Percentiles rank a stretch among this genome's conserved stretches.
phyloP scores from a whole-genome alignment of 1,140 invertebrate species.

The Lepidurus apus region DNA sequence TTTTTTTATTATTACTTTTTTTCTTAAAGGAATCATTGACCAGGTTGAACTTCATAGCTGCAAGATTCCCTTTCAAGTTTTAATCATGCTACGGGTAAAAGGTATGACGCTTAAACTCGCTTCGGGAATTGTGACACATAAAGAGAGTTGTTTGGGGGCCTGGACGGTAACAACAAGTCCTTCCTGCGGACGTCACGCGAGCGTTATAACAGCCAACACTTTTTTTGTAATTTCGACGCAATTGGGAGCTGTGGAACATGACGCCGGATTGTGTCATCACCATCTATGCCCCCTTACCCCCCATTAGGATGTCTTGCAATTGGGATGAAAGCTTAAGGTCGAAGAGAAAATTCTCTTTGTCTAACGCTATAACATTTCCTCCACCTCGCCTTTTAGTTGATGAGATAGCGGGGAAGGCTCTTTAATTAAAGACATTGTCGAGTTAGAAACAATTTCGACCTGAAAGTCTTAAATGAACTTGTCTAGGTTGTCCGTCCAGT shows the following conservation, averaged over 20 bases:
- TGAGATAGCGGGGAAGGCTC: slow-evolving; percentile 4
- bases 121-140: neutral
- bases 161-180: neutral
- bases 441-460: neutral
- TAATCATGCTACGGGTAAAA: no score
- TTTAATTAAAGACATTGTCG: slow-evolving; percentile 10
- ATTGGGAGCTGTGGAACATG: neutral
- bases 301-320: neutral
- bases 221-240: neutral
- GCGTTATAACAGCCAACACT: neutral
- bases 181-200: slow-evolving; percentile 1
- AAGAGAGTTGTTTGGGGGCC: neutral
- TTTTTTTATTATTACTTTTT: neutral
- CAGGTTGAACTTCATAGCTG: neutral
- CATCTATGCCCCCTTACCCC: neutral
- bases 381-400: neutral
- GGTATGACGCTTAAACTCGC: no score
- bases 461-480: neutral
- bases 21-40: neutral
- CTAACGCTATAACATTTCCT: neutral
- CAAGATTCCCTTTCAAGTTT: no score
- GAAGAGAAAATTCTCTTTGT: neutral
- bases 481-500: neutral
- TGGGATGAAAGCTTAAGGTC: neutral
- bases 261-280: slow-evolving; percentile 3